Conservation (phyloP, 2,113 vertebrate species). For the Notarius lentiginosus region DNA sequence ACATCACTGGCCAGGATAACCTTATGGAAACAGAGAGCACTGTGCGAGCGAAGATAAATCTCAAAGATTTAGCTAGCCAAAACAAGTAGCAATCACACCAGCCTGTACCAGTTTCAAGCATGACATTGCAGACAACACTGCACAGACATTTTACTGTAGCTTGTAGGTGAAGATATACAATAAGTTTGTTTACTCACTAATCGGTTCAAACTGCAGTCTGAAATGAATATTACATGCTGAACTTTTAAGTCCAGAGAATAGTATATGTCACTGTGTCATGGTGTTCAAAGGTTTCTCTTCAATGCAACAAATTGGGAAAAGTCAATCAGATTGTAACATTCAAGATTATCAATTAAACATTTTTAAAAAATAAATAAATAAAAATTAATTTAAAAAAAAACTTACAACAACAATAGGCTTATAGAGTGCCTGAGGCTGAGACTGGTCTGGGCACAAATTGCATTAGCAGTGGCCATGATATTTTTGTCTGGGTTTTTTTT, state of each 20-base stretch:
- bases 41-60: too few relatives aligned
- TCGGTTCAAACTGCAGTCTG: not conserved
- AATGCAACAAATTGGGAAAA: not conserved
- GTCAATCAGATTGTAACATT: not conserved
- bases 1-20: too few relatives aligned
- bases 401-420: not conserved
- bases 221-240: not conserved
- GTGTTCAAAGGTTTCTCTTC: not conserved
- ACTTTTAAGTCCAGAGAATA: not conserved
- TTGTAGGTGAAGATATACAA: not conserved
- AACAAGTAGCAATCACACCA: too few relatives aligned
- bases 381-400: not conserved
- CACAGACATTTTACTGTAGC: not conserved
- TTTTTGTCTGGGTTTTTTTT: not conserved
- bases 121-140: too few relatives aligned
- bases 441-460: not conserved
- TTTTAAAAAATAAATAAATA: not conserved
- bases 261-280: not conserved
- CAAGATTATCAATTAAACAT: not conserved
- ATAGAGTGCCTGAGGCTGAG: not conserved
- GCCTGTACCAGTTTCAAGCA: too few relatives aligned
- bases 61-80: too few relatives aligned
- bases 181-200: not conserved
- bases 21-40: too few relatives aligned
- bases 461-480: not conserved